Evolutionary conservation across 1,140 invertebrate genomes (phyloP).

Genomic region (roundworm (Caenorhabditis elegans)): DNA sequence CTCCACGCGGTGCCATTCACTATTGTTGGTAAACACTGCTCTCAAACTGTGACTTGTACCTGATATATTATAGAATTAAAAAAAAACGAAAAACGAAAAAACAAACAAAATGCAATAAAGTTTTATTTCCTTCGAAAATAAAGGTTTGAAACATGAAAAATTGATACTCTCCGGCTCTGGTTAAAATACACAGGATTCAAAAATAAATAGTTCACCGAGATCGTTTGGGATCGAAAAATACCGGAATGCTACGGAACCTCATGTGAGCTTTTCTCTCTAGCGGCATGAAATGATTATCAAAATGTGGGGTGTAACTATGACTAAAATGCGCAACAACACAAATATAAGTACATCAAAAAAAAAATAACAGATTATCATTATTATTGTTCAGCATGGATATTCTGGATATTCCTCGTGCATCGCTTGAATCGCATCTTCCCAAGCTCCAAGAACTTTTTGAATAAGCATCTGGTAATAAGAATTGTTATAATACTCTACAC

Average conservation of each 20-base stretch:
- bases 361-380: too few species aligned
- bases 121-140: constrained; percentile 15
- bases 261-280: not conserved
- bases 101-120: not conserved
- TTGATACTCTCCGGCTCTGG: too few species aligned
- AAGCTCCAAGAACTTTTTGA: not conserved
- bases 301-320: not conserved
- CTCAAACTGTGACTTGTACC: too few species aligned
- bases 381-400: not conserved
- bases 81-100: too few species aligned
- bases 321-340: not conserved
- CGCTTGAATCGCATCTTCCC: not conserved
- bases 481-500: not conserved
- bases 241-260: not conserved
- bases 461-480: not conserved
- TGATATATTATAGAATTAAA: too few species aligned
- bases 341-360: not conserved
- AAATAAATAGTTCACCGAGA: not conserved
- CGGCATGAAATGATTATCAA: constrained; percentile 24
- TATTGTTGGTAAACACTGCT: not conserved
- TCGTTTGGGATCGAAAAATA: not conserved
- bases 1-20: not conserved
- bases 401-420: not conserved
- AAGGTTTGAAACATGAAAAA: too few species aligned
- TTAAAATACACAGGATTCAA: too few species aligned